These are phyloP conservation scores for Pasiphila rectangulata DNA, from an alignment of 2,888 invertebrate genomes.

Conservation along the genomic window DNA sequence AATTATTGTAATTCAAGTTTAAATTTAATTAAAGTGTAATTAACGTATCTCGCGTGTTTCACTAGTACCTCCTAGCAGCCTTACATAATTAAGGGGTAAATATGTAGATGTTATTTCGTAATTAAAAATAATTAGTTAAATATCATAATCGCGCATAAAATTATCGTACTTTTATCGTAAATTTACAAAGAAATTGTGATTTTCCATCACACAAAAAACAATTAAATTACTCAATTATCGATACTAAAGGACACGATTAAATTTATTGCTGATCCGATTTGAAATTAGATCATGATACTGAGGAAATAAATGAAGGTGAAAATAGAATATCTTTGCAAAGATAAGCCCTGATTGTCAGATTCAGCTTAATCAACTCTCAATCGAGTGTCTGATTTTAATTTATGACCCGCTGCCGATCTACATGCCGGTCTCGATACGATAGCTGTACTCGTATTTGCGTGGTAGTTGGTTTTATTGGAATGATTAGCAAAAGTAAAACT, in stretches of 20 bases:
- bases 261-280: constrained; percentile 56
- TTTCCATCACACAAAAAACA: too few relatives aligned
- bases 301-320: constrained; percentile 66
- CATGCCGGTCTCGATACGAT: too few relatives aligned
- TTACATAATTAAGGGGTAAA: too few relatives aligned
- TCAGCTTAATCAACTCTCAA: constrained; percentile 75
- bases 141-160: too few relatives aligned
- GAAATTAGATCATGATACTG: constrained; percentile 65
- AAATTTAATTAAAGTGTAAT: too few relatives aligned
- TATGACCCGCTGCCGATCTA: constrained; percentile 47
- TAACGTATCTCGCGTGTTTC: too few relatives aligned
- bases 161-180: too few relatives aligned
- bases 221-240: not conserved
- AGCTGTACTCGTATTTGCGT: not conserved
- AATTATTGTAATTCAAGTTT: too few relatives aligned
- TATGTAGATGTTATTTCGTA: too few relatives aligned
- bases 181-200: too few relatives aligned
- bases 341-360: constrained; percentile 68
- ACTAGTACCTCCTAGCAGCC: too few relatives aligned
- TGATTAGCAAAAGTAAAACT: not conserved
- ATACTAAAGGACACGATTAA: constrained; percentile 38
- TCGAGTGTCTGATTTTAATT: constrained; percentile 77
- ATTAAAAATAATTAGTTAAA: too few relatives aligned
- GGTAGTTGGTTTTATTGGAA: not conserved
- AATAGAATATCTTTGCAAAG: constrained; percentile 60